Conservation (phyloP, 2,797 vertebrate genomes). For the Acipenser oxyrinchus region DNA sequence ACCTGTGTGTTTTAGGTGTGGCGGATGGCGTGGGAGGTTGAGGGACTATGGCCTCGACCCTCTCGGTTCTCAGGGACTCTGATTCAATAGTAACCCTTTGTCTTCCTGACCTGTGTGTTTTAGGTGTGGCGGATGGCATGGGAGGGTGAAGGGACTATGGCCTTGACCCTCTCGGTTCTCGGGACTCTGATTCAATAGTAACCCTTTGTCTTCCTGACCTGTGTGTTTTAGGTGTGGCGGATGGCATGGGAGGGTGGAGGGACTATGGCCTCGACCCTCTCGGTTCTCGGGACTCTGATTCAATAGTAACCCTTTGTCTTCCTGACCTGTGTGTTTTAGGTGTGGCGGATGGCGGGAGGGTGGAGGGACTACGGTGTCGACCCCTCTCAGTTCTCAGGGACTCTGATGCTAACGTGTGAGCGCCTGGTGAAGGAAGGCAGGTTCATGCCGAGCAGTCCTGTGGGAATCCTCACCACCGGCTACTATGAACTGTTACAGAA, state of each 20-base stretch:
- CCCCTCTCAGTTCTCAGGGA: slow-evolving; percentile 94
- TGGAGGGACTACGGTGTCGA: slow-evolving; percentile 98
- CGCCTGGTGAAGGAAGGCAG: slow-evolving; percentile 92
- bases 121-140: slow-evolving; percentile 93
- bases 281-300: slow-evolving; percentile 96
- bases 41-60: slow-evolving; percentile 94
- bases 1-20: slow-evolving; percentile 61
- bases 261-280: slow-evolving; percentile 96
- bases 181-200: slow-evolving; percentile 73
- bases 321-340: slow-evolving; percentile 48
- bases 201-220: background rate
- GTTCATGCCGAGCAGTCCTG: slow-evolving; percentile 86
- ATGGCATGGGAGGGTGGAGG: slow-evolving; percentile 94
- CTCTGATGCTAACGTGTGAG: slow-evolving; percentile 94
- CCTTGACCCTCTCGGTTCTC: slow-evolving; percentile 96
- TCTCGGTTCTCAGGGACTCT: slow-evolving; percentile 96
- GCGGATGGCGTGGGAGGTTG: slow-evolving; percentile 93
- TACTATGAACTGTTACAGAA: slow-evolving; percentile 97
- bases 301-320: background rate
- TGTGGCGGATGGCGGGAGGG: slow-evolving; percentile 89
- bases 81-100: slow-evolving; percentile 42
- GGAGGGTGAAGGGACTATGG: slow-evolving; percentile 98
- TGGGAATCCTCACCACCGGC: slow-evolving; percentile 88
- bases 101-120: slow-evolving; percentile 10
- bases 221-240: slow-evolving; percentile 75